Evolutionary conservation across 2,797 vertebrate genomes (phyloP).

Genomic region (Morelia viridis): DNA sequence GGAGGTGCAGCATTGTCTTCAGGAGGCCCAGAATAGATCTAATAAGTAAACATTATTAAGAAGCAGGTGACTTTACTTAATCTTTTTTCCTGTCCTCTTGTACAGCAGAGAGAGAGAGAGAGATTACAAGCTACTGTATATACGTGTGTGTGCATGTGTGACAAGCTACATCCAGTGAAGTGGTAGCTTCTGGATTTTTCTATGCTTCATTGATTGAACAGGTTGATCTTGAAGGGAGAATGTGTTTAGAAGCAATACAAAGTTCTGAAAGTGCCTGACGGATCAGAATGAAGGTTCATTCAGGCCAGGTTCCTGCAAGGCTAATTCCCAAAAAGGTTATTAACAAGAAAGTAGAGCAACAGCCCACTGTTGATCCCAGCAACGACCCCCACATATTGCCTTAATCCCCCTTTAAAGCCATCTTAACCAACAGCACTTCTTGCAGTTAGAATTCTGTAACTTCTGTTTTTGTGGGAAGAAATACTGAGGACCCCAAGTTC

Average conservation of each 20-base stretch:
- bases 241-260: not conserved
- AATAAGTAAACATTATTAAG: slow-evolving; percentile 17
- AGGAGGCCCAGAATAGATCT: slow-evolving; percentile 90
- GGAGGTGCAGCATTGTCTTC: slow-evolving; percentile 86
- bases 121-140: not conserved
- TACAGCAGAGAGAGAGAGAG: not conserved
- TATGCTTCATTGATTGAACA: not conserved
- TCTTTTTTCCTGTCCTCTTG: not conserved
- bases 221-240: not conserved
- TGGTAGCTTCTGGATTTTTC: not conserved
- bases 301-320: no score
- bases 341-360: not conserved
- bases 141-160: not conserved
- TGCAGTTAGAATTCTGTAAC: not conserved
- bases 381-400: not conserved
- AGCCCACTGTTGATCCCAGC: not conserved
- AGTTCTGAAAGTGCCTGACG: not conserved
- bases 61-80: not conserved
- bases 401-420: not conserved
- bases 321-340: not conserved
- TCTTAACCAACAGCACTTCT: not conserved
- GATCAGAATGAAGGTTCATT: not conserved
- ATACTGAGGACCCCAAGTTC: not conserved
- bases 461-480: not conserved
- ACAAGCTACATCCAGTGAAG: no score